These are phyloP conservation scores for Eonycteris spelaea DNA, from an alignment of 2,113 vertebrate species.

Conservation along the genomic window DNA sequence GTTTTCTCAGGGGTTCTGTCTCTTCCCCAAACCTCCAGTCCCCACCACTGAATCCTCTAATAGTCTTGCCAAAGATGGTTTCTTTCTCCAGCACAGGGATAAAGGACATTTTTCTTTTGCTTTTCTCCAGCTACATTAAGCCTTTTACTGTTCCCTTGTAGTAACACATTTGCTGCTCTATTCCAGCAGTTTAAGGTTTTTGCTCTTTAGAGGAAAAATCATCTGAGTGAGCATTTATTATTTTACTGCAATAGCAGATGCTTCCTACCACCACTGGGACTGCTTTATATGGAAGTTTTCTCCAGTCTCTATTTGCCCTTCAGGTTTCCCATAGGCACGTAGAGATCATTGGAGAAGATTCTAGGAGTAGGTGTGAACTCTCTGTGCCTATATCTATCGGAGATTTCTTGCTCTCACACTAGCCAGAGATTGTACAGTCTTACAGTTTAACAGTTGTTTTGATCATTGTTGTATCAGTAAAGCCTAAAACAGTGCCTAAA, in stretches of 20 bases:
- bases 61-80: not conserved
- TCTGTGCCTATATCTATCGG: not conserved
- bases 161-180: not conserved
- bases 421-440: not conserved
- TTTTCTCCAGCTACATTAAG: not conserved
- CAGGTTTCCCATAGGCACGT: not conserved
- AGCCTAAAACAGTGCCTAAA: not conserved
- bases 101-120: not conserved
- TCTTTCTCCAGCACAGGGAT: not conserved
- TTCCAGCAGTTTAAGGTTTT: not conserved
- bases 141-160: not conserved
- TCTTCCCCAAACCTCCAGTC: rapidly evolving
- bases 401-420: not conserved
- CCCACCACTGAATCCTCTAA: not conserved
- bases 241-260: not conserved
- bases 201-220: not conserved
- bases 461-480: not conserved
- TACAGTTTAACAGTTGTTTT: not conserved
- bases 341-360: not conserved
- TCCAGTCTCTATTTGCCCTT: not conserved
- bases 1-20: not conserved
- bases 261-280: too few relatives aligned
- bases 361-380: not conserved
- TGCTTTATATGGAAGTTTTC: not conserved
- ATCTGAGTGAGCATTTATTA: not conserved